Base-by-base conservation (phyloP, 1,140 invertebrate genomes). In the Mactra quadrangularis region DNA sequence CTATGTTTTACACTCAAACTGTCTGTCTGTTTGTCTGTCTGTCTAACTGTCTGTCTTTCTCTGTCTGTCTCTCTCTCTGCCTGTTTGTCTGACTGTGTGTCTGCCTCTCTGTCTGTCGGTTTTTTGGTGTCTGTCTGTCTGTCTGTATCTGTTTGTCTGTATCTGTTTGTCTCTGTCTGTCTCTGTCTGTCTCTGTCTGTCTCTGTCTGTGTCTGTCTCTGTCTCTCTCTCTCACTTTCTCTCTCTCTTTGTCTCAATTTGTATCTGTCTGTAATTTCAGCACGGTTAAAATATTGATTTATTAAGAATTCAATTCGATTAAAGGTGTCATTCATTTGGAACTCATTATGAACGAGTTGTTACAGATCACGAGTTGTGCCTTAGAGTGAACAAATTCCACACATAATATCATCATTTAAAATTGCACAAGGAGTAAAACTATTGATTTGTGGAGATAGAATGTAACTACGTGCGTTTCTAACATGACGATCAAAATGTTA, bases 61-160 rank as follows among this genome's bases (percentile, higher is more conserved):
- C 45, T 70, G 4, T 45, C 35, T 70, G 7, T 70, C 15, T 70
- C 22, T 70, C 15, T 70, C 4, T 53, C 17, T 55, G 3, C 55
- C 6, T 55, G 15, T 53, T 25, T 57, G 45, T 57, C 47, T 72
- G 47, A 29, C 4, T 72, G 47, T 57, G 70, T 72, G 4, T 55
- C 3, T 72, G 17, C 55, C 27, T 53, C 7, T 55, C 22, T 72
- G 70, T 72, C 29, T 72, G 27, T 72, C 47, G 52, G 11, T 55
- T 3, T 55, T 4, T 71, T 2, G 3, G 4, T 71, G 6, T 71
- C 45, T 71, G n/a, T 55, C 7, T 55, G 27, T 71, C 3, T 47
- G 1, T 71, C 4, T 71, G 41, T 71, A 9, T 71, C 45, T 52
- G 4, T 75, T 3, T 75, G 9, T 75, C 72, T 59, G 52, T 75